Percentiles rank a stretch among this genome's conserved stretches.
Evolutionary conservation across 2,113 vertebrate genomes (phyloP).

Genomic region (Gopherus evgoodei): DNA sequence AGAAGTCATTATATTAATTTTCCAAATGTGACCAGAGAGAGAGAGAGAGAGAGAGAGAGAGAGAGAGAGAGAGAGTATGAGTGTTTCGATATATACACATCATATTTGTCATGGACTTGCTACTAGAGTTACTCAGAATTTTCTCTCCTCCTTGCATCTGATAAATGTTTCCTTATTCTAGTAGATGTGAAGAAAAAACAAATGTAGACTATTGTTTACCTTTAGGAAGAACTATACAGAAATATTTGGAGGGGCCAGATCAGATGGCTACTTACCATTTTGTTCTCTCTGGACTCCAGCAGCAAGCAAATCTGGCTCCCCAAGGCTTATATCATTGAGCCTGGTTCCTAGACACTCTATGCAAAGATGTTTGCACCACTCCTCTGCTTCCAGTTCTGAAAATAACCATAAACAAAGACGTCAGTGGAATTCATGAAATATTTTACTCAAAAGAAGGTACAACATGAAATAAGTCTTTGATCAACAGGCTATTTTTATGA

Average conservation of each 20-base stretch:
- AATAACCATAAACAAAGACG: conserved; percentile 13
- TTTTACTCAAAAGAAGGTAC: accelerated
- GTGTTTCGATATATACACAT: no score
- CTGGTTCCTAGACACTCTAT: conserved; percentile 95
- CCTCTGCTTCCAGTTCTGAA: conserved; percentile 96
- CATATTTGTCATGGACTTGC: background rate
- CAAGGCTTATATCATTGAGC: conserved; percentile 98
- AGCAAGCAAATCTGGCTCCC: conserved; percentile 97
- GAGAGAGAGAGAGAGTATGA: no score
- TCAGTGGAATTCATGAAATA: background rate
- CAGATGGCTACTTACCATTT: conserved; percentile 86
- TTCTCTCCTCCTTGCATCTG: background rate
- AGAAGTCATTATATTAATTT: conserved; percentile 2
- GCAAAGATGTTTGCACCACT: conserved; percentile 98
- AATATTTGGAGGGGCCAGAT: background rate
- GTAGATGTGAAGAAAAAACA: background rate
- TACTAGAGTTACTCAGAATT: background rate
- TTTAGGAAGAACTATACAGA: background rate
- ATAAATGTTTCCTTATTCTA: background rate
- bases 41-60: no score
- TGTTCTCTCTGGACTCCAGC: conserved; percentile 97
- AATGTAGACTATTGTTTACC: background rate
- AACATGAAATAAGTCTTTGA: background rate
- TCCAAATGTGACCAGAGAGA: background rate
- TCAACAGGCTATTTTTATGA: background rate